Evolutionary conservation across 2,797 vertebrate species (phyloP), one percentile per base, ranked within the genome.

Genomic region (Coluber constrictor): DNA sequence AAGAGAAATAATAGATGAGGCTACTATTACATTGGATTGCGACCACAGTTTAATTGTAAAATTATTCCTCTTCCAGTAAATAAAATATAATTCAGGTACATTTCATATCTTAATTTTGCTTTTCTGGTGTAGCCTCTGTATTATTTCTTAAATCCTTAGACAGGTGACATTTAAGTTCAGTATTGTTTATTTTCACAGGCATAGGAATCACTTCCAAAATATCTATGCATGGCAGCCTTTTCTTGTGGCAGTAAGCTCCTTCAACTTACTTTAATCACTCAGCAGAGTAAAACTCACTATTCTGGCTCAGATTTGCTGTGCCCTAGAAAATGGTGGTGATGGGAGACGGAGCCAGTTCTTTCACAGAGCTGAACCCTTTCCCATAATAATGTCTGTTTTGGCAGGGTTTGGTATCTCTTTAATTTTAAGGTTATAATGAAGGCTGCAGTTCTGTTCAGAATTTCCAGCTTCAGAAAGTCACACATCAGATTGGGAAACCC

Each of bases 391-490:
- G 89, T 97, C 97, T 97, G 95, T 92, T 96, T 97, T 97, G 97
- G 97, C 97, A 93, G 0, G 0, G 91, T 95, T 94, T 92, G 95
- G 92, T 96, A 96, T 94, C 96, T 97, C 92, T 47, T 89, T 93
- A 94, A 97, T 96, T 96, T 94, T 95, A 94, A 94, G 95, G 96
- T 94, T 94, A 94, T 93, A 91, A 91, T 18, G 95, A 96, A 97
- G 94, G 96, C 95, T 95, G 37, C 74, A 47, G 32, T 96, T 97
- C 96, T 97, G 47, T 47, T 97, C 94, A 92, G 96, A 95, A 95
- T 97, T 97, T 97, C 96, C 97, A 98, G 96, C 95, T 94, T 25
- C 5, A 95, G 95, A 95, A 95, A 96, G 95, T 93, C 96, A 94
- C 94, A 8, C 88, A 89, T 96, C 93, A 93, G 90, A 57, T 89